Evolutionary conservation across 2,888 invertebrate species (phyloP), one percentile per base, ranked within the genome.

Genomic region (Pseudanteris insignis): DNA sequence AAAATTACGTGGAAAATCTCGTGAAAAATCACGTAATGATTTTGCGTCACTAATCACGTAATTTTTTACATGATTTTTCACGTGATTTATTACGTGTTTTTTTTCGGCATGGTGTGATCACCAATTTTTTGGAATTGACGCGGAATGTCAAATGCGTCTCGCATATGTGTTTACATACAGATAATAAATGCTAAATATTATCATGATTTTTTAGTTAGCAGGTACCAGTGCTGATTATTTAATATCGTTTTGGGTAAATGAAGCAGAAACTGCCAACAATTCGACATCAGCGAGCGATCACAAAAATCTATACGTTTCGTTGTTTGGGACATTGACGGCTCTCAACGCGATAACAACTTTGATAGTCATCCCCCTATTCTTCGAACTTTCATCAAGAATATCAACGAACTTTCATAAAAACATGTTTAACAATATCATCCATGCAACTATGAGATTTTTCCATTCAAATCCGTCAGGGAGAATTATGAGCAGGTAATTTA

Each of bases 371-470:
- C 70, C 81, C 36, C 59, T 77, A 0, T 87, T 86, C 69, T 88
- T 86, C 66, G 70, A 75, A 81, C 73, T 89, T 62, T 91, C 91
- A 68, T 89, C 92, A 86, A 85, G 83, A 28, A 89, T 93, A 0
- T 92, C 94, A 0, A 86, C 84, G 3, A 85, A 83, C 10, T 83
- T 96, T 0, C 95, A 96, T 80, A 88, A 90, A 75, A 82, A 80
- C 10, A 94, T 95, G 94, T 94, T 94, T 76, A 79, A 83, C 10
- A 84, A 89, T 18, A 87, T 95, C 28, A 87, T 91, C 1, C 84
- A 89, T n/a, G 89, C 92, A 0, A 87, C 89, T 0, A 91, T 94
- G 86, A 83, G 86, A 10, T 96, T 96, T 81, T 96, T 95, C 81
- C 92, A 94, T 76, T 86, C 86, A 2, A 95, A 94, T 81, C 91